Evolutionary conservation across 1,140 invertebrate genomes (phyloP).

Genomic region (Potamilus streckersoni): DNA sequence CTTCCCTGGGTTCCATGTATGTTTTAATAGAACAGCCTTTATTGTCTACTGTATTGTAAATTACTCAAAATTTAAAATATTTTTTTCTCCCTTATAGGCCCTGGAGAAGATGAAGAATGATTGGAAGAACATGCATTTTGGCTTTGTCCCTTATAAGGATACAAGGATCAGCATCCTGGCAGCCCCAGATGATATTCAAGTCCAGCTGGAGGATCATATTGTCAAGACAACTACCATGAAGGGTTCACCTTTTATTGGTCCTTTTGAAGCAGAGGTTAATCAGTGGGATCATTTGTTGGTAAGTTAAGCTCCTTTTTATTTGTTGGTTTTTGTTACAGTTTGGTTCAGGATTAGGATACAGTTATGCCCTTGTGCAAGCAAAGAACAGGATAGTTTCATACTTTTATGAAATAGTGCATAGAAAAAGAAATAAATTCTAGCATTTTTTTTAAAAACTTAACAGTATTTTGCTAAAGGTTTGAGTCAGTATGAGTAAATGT

Average conservation of each 20-base stretch:
- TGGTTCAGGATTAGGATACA: too few species aligned
- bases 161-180: conserved; percentile 64
- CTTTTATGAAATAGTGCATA: too few species aligned
- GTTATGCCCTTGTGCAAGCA: too few species aligned
- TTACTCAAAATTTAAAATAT: neutral
- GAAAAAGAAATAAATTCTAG: too few species aligned
- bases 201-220: conserved; percentile 68
- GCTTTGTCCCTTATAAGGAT: conserved; percentile 73
- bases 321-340: too few species aligned
- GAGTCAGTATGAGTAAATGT: too few species aligned
- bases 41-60: too few species aligned
- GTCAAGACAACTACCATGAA: conserved; percentile 70
- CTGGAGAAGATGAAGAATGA: conserved; percentile 66
- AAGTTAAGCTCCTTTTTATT: neutral
- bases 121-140: conserved; percentile 65
- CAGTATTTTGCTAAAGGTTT: too few species aligned
- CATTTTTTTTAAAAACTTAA: too few species aligned
- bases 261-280: conserved; percentile 72
- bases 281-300: conserved; percentile 65
- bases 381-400: too few species aligned
- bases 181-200: conserved; percentile 67
- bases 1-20: too few species aligned
- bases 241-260: conserved; percentile 67
- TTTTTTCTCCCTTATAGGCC: conserved; percentile 46
- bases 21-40: too few species aligned